Evolutionary conservation across 2,113 vertebrate species (phyloP).

Genomic region (Periophthalmus modestus): DNA sequence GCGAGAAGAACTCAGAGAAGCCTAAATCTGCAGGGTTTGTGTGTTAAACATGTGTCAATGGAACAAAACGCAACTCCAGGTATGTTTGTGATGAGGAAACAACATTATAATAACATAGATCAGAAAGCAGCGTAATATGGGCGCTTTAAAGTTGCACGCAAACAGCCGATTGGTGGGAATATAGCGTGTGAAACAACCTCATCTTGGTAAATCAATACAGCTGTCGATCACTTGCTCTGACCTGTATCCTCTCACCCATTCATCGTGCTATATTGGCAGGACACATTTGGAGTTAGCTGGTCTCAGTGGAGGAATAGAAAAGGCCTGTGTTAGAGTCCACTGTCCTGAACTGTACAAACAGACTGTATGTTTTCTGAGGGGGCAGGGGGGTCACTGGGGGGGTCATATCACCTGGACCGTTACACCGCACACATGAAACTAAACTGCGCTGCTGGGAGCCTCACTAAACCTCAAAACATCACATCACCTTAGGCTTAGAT

Average conservation of each 20-base stretch:
- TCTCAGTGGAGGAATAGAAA: constrained; percentile 15
- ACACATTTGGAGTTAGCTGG: not conserved
- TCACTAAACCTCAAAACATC: not conserved
- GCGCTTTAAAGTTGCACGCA: no score
- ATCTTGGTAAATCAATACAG: no score
- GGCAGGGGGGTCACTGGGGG: constrained; percentile 13
- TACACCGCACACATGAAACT: not conserved
- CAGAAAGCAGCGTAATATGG: no score
- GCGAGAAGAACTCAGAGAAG: no score
- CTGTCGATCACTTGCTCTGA: not conserved
- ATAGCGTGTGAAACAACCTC: no score
- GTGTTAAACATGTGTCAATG: no score
- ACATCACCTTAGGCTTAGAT: not conserved
- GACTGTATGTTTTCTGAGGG: constrained; percentile 30
- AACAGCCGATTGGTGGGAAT: no score
- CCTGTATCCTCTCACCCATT: not conserved
- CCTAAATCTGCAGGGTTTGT: no score
- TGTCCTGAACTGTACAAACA: constrained; percentile 23
- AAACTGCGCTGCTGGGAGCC: constrained; percentile 15
- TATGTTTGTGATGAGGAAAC: no score
- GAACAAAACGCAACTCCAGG: no score
- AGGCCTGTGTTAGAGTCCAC: constrained; percentile 11
- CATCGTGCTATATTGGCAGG: not conserved
- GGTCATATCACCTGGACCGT: constrained; percentile 10
- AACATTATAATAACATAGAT: no score